Conservation (phyloP, 2,797 vertebrate species). For the Linurgus olivaceus region DNA sequence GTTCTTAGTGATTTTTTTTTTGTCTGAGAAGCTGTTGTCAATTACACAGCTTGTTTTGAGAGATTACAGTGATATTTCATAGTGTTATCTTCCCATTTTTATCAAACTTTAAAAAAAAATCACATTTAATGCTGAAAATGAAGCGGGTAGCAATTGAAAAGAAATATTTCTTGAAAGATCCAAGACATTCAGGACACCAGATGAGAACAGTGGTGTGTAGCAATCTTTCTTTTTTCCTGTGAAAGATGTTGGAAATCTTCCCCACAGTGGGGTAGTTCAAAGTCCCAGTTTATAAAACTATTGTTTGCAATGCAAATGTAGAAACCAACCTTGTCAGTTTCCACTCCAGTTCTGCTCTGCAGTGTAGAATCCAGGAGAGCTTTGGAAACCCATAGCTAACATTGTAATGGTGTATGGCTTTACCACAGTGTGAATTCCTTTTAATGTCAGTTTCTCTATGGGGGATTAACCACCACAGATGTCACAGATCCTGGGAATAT, state of each 20-base stretch:
- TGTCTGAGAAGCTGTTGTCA: background rate
- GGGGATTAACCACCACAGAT: conserved; percentile 77
- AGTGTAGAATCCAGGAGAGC: conserved; percentile 11
- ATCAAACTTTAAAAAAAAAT: background rate
- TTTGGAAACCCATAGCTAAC: conserved; percentile 65
- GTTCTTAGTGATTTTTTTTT: background rate
- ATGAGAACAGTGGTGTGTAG: background rate
- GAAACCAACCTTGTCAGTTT: conserved; percentile 18
- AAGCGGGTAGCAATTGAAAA: background rate
- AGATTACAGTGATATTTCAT: background rate
- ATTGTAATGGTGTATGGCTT: conserved; percentile 73
- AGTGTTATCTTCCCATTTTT: background rate
- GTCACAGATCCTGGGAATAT: conserved; percentile 77
- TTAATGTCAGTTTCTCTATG: conserved; percentile 76
- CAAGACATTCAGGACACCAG: background rate
- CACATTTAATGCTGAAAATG: background rate
- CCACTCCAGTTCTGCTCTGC: background rate
- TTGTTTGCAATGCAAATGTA: conserved; percentile 34
- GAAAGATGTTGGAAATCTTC: background rate
- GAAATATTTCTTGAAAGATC: background rate
- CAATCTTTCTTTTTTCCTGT: background rate
- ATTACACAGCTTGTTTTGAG: background rate
- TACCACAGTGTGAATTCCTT: conserved; percentile 72
- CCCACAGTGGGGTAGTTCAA: background rate
- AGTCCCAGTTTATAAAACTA: background rate